These are phyloP conservation scores for Galeruca laticollis DNA, from an alignment of 2,888 invertebrate species.

Conservation along the genomic window DNA sequence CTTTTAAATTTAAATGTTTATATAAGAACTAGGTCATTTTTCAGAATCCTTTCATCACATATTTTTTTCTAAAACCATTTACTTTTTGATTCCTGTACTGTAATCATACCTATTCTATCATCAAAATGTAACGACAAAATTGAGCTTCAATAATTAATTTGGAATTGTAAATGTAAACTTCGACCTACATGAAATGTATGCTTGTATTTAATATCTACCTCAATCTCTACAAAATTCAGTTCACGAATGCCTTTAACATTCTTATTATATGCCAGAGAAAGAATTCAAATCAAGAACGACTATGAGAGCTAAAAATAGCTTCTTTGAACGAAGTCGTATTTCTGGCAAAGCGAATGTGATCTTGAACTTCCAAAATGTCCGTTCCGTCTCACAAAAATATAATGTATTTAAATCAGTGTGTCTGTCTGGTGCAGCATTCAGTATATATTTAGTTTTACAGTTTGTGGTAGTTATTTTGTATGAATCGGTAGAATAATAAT, in stretches of 20 bases:
- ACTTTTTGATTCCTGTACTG: too few relatives aligned
- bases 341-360: constrained; percentile 2
- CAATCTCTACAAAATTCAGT: not conserved
- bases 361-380: constrained; percentile 17
- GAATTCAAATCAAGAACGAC: constrained; percentile 12
- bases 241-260: not conserved
- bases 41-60: too few relatives aligned
- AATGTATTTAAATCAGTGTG: not conserved
- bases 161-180: not conserved
- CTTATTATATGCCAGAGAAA: not conserved
- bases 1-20: too few relatives aligned
- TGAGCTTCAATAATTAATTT: not conserved
- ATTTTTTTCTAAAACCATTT: too few relatives aligned
- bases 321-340: constrained; percentile 9
- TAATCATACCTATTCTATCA: too few relatives aligned
- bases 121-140: too few relatives aligned
- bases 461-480: not conserved
- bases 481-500: too few relatives aligned
- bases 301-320: constrained; percentile 16
- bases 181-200: not conserved
- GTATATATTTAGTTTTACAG: not conserved
- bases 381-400: not conserved
- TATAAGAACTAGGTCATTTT: too few relatives aligned
- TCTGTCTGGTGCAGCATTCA: not conserved
- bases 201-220: not conserved